Percentiles rank a stretch among this genome's conserved stretches.
Conservation (phyloP, 2,888 invertebrate species). For the Mythimna loreyi region DNA sequence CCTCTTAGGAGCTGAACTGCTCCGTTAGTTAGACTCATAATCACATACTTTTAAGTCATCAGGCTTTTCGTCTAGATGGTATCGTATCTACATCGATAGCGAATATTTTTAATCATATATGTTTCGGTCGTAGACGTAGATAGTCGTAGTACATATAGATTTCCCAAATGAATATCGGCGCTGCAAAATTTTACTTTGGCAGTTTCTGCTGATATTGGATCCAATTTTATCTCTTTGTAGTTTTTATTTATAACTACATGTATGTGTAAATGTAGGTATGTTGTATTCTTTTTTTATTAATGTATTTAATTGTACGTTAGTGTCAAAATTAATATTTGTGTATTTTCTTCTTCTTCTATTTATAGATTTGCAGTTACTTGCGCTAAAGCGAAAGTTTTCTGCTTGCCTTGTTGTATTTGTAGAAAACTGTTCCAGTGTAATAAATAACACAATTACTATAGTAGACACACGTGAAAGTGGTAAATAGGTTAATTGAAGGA, state of each 20-base stretch:
- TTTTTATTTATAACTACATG: slow-evolving; percentile 4
- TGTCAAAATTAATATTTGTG: not conserved
- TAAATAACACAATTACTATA: slow-evolving; percentile 4
- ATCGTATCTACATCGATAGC: slow-evolving; percentile 28
- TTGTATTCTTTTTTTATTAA: slow-evolving; percentile 13
- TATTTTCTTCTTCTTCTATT: slow-evolving; percentile 6
- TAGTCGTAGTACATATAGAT: slow-evolving; percentile 33
- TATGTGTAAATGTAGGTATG: slow-evolving; percentile 15
- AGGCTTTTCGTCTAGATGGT: slow-evolving; percentile 40
- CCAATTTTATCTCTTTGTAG: slow-evolving; percentile 17
- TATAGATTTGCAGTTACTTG: slow-evolving; percentile 16
- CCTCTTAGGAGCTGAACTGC: slow-evolving; percentile 23
- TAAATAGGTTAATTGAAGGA: slow-evolving; percentile 22
- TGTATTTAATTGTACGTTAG: slow-evolving; percentile 14
- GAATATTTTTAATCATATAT: slow-evolving; percentile 7
- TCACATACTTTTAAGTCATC: slow-evolving; percentile 43
- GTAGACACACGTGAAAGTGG: not conserved
- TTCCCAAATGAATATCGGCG: not conserved
- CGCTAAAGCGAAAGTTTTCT: slow-evolving; percentile 30
- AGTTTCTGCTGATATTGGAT: slow-evolving; percentile 17
- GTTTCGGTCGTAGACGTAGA: slow-evolving; percentile 33
- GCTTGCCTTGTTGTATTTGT: slow-evolving; percentile 26
- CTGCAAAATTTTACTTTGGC: slow-evolving; percentile 27
- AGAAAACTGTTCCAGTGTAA: slow-evolving; percentile 5
- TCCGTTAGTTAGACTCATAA: slow-evolving; percentile 39